Conservation (phyloP, 2,888 invertebrate genomes). For the Abrostola triplasia region DNA sequence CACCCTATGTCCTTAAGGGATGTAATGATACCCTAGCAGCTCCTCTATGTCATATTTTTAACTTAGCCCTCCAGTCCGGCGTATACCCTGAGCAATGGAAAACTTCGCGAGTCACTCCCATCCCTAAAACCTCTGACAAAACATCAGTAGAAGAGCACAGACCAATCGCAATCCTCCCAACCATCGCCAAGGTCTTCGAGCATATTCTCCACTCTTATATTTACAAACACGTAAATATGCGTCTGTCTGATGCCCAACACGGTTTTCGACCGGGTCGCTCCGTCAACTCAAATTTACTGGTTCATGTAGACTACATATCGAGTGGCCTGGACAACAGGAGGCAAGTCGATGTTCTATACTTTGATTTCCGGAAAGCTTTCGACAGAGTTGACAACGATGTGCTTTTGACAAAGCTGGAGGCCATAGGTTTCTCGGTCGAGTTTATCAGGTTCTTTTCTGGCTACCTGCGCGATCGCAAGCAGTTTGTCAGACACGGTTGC, state of each 20-base stretch:
- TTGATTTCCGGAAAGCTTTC: conserved; percentile 9
- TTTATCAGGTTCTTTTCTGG: no score
- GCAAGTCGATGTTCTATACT: conserved; percentile 4
- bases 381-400: conserved; percentile 13
- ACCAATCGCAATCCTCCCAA: not conserved
- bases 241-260: not conserved
- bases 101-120: not conserved
- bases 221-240: not conserved
- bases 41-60: not conserved
- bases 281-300: not conserved
- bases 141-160: not conserved
- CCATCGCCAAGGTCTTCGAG: not conserved
- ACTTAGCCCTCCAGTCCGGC: not conserved
- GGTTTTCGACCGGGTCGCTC: not conserved
- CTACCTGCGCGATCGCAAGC: no score
- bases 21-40: not conserved
- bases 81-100: not conserved
- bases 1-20: not conserved
- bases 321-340: not conserved
- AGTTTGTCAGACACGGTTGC: no score
- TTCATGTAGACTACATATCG: not conserved
- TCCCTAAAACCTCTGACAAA: conserved; percentile 1
- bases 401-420: conserved; percentile 3
- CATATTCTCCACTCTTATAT: not conserved
- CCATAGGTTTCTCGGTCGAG: no score